Evolutionary conservation across 2,888 invertebrate species (phyloP), one percentile per base, ranked within the genome.

Genomic region (Macaria liturata): DNA sequence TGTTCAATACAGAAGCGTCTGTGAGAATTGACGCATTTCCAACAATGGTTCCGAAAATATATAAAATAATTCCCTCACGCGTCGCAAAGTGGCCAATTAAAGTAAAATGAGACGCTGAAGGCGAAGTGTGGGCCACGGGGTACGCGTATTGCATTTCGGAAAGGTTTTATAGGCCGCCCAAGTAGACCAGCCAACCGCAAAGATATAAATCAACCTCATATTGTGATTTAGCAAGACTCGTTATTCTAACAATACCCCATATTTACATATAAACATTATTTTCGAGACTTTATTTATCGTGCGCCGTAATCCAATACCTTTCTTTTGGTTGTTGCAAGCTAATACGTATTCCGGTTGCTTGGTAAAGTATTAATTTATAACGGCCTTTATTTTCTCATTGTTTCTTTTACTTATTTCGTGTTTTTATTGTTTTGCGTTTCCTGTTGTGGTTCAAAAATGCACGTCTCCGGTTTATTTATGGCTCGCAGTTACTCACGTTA

Each of bases 201-300:
- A 89, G 91, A 90, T 91, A 91, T 91, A 91, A 91, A 91, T 91
- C 91, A 91, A 86, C 83, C 83, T 87, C 88, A 88, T 89, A 90
- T 88, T 89, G 90, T 89, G 90, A 92, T 94, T 93, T 89, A 89
- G 93, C 93, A 93, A 93, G 93, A 92, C 88, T 92, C 92, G 93
- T 93, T 93, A 93, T 91, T 88, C 91, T 91, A 93, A 93, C 93
- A 90, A 93, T 93, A 87, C 87, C 78, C 84, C 79, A 69, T 93
- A 93, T 89, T 93, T 93, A 93, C 91, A 91, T 92, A 91, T 89
- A 88, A 89, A 91, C 71, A 75, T 72, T 87, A 86, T 89, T 86
- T 88, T 84, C 78, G 81, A 81, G 71, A 72, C 75, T 82, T 83
- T 87, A 87, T 70, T 70, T 70, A 66, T 68, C 65, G 84, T 80